Evolutionary conservation across 92 coral and sea anemone species (phyloP).

Genomic region (Meandrina meandrites): DNA sequence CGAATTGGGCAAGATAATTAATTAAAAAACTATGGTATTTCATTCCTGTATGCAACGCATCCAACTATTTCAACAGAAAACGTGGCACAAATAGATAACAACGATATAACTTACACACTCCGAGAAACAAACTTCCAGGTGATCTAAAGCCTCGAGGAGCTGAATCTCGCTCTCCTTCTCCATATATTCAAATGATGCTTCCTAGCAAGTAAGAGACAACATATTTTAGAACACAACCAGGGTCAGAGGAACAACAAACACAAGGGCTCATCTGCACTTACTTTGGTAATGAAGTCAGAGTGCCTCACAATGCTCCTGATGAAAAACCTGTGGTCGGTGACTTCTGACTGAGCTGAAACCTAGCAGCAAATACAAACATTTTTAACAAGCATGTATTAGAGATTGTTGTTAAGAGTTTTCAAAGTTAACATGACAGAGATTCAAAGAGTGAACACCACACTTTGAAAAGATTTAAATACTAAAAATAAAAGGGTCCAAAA

Average conservation of each 20-base stretch:
- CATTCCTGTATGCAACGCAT: no score
- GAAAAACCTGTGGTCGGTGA: constrained; percentile 91
- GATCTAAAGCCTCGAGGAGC: constrained; percentile 90
- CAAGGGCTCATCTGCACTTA: constrained; percentile 15
- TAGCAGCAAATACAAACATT: neutral
- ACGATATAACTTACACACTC: constrained; percentile 73
- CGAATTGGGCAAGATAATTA: no score
- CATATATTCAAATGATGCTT: constrained; percentile 98
- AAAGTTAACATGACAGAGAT: neutral
- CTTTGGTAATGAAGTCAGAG: constrained; percentile 96
- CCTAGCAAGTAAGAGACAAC: constrained; percentile 66
- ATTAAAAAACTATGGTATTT: no score
- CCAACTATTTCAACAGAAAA: no score
- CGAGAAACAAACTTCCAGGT: constrained; percentile 84
- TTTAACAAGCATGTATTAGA: no score
- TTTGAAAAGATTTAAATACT: neutral
- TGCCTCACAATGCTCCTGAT: constrained; percentile 94
- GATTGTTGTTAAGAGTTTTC: no score
- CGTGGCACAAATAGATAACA: neutral
- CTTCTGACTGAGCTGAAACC: constrained; percentile 89
- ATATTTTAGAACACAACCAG: neutral
- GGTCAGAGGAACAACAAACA: neutral
- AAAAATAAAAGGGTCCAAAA: neutral
- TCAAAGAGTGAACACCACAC: neutral
- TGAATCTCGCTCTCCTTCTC: constrained; percentile 98